phyloP scores from a whole-genome alignment of 2,797 vertebrate genomes.

The Sarcophilus harrisii region DNA sequence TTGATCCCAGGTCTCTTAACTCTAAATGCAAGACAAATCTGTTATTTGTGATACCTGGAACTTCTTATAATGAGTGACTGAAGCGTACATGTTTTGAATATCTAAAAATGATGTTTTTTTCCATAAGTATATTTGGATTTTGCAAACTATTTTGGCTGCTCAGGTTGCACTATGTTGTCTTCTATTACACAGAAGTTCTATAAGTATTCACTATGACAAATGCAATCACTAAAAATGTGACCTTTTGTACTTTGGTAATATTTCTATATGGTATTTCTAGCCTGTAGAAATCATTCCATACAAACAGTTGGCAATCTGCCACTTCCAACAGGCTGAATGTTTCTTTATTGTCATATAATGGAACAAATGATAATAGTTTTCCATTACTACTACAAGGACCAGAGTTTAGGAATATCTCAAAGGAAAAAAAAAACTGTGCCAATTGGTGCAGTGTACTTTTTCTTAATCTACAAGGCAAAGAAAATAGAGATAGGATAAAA shows the following conservation, averaged over 20 bases:
- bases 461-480: neutral
- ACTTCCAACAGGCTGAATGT: neutral
- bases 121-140: neutral
- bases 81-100: constrained; percentile 4
- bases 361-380: neutral
- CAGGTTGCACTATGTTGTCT: neutral
- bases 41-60: neutral
- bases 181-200: neutral
- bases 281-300: constrained; percentile 21
- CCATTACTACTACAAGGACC: neutral
- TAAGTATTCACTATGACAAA: neutral
- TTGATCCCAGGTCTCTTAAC: neutral
- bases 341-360: neutral
- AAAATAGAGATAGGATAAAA: neutral
- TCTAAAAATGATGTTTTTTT: constrained; percentile 21
- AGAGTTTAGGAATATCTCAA: constrained; percentile 9
- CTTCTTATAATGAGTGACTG: neutral
- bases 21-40: neutral
- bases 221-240: neutral
- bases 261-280: neutral
- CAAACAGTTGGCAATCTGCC: constrained; percentile 2
- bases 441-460: neutral
- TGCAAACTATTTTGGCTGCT: neutral
- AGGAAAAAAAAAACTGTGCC: neutral
- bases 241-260: neutral